phyloP scores from a whole-genome alignment of 2,113 vertebrate genomes.

The Bucco capensis region DNA sequence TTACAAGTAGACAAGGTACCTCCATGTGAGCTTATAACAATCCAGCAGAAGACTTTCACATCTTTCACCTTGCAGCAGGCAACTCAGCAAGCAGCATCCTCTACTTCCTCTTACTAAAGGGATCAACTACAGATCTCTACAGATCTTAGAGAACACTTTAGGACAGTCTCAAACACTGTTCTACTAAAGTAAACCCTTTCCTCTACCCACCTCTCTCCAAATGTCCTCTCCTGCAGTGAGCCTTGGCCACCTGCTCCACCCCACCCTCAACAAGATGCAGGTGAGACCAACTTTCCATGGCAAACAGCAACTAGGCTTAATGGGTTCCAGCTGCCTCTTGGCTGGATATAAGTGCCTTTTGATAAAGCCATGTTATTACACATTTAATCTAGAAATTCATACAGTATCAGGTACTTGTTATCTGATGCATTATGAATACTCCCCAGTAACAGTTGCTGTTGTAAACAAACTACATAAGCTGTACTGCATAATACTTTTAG shows the following conservation, averaged over 20 bases:
- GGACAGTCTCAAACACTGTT: no score
- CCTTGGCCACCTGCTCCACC: neutral
- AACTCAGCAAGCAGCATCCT: neutral
- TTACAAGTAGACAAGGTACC: neutral
- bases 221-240: rapidly evolving
- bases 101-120: rapidly evolving
- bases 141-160: rapidly evolving
- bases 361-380: neutral
- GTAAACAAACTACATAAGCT: neutral
- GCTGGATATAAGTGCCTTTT: neutral
- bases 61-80: neutral
- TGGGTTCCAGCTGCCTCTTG: neutral
- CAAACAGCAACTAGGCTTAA: neutral
- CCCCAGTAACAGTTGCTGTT: neutral
- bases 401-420: neutral
- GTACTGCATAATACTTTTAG: neutral
- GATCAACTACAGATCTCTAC: rapidly evolving
- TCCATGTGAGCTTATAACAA: rapidly evolving
- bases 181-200: neutral
- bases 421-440: neutral
- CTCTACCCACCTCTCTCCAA: rapidly evolving
- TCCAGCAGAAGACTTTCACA: rapidly evolving
- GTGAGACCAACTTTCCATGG: neutral
- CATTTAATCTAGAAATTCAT: neutral
- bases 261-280: rapidly evolving